Percentiles rank a stretch among this genome's conserved stretches.
phyloP scores from a whole-genome alignment of 2,888 invertebrate genomes.

The Camponotus fellah region DNA sequence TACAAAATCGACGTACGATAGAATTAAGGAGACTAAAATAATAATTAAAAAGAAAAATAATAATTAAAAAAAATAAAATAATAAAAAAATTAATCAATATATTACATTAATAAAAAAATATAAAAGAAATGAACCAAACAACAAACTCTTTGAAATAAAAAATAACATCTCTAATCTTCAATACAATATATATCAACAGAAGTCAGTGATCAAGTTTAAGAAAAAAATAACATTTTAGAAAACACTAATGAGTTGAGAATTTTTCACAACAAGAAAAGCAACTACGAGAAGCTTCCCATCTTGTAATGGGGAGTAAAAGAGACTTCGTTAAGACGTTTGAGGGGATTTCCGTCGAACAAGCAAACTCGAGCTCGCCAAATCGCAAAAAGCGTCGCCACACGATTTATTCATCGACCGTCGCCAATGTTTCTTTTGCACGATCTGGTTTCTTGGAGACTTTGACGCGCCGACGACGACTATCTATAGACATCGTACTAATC shows the following conservation, averaged over 20 bases:
- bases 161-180: background rate
- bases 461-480: slow-evolving; percentile 38
- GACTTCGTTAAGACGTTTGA: slow-evolving; percentile 47
- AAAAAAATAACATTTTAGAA: background rate
- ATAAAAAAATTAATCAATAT: background rate
- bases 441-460: slow-evolving; percentile 55
- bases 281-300: background rate
- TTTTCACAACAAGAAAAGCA: background rate
- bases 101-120: slow-evolving; percentile 15
- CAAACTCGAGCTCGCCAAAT: slow-evolving; percentile 68
- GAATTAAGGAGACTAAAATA: background rate
- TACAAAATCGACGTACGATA: background rate
- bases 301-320: slow-evolving; percentile 20
- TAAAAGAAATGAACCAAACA: background rate
- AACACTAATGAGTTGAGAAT: background rate
- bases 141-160: background rate
- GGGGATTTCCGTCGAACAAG: slow-evolving; percentile 51
- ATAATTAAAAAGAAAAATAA: background rate
- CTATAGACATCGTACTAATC: slow-evolving; percentile 49
- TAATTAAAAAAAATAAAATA: background rate
- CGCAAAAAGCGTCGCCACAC: slow-evolving; percentile 55
- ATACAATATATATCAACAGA: background rate
- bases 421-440: slow-evolving; percentile 50
- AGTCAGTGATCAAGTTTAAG: background rate
- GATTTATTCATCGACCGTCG: slow-evolving; percentile 57